These are phyloP conservation scores for Paraplagusia blochii DNA, from an alignment of 2,113 vertebrate species.

Conservation along the genomic window DNA sequence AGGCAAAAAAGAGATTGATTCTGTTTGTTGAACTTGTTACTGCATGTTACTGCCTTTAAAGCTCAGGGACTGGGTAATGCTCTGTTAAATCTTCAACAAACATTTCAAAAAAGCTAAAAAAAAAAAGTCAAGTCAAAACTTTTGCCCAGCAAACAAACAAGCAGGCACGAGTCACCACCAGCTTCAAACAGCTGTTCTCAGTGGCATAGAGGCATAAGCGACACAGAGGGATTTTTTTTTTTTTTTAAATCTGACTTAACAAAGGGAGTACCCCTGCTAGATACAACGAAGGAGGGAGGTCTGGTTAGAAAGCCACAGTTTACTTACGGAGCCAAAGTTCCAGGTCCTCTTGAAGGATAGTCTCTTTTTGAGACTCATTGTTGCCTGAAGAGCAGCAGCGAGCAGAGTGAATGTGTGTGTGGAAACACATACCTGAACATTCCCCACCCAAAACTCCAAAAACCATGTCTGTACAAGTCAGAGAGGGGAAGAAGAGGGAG, in stretches of 20 bases:
- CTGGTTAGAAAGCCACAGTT: conserved; percentile 37
- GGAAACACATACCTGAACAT: conserved; percentile 71
- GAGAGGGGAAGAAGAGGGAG: conserved; percentile 35
- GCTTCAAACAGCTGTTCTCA: conserved; percentile 64
- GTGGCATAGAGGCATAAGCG: conserved; percentile 25
- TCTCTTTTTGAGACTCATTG: conserved; percentile 77
- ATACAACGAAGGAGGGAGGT: conserved; percentile 24
- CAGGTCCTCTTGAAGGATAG: conserved; percentile 74
- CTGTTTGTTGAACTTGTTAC: conserved; percentile 47
- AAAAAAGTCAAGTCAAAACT: conserved; percentile 27
- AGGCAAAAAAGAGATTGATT: conserved; percentile 14
- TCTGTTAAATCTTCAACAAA: conserved; percentile 4
- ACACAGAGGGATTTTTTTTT: conserved; percentile 44
- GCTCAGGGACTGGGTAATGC: conserved; percentile 5
- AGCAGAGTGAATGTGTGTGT: conserved; percentile 56
- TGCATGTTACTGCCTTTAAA: conserved; percentile 27
- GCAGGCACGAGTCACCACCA: conserved; percentile 16
- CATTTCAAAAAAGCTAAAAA: conserved; percentile 3
- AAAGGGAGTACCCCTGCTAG: conserved; percentile 47
- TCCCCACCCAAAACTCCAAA: conserved; percentile 69
- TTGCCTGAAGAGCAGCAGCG: conserved; percentile 57
- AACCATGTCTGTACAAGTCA: conserved; percentile 82
- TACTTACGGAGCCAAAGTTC: conserved; percentile 71
- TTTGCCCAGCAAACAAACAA: conserved; percentile 41
- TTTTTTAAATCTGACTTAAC: conserved; percentile 67